Evolutionary conservation across 1,140 invertebrate genomes (phyloP), one percentile per base, ranked within the genome.

Genomic region (Fopius arisanus): DNA sequence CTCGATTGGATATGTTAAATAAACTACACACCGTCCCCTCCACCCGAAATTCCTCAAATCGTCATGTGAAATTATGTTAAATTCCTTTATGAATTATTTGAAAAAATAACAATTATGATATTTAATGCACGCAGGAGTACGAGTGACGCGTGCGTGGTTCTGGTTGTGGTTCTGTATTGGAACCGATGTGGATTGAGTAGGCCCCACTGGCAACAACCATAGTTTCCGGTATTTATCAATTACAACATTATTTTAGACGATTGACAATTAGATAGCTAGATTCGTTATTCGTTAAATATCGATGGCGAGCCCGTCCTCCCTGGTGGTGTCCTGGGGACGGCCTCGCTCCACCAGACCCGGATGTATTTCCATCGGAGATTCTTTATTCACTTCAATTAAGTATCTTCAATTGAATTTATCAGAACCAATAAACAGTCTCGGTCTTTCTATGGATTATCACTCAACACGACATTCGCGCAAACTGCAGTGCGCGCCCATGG

Each of bases 201-300:
- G 43, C 43, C 43, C 43, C 19, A 5, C 43, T 16, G n/a, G 19
- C 43, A 51, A 51, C 14, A 51, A 51, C 43, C 43, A 51, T 51
- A 1, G 43, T 51, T 12, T 21, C n/a, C 43, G 37, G 37, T 5
- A 51, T 7, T 51, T 51, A 51, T 51, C 19, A 37, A 37, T 7
- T 37, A 37, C 33, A 37, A 37, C 33, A 37, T 37, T 37, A 12
- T 37, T 37, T 37, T 37, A 1, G 33, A 12, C 12, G 19, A 51
- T 51, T 51, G n/a, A 51, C n/a, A 40, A 40, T 6, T 6, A 40
- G 5, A 51, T 12, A 14, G 7, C 14, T 19, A 14, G 19, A 51
- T 37, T 37, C 12, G n/a, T 62, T 62, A 26, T 28, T 62, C 26
- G 54, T 62, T 62, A 62, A 62, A 62, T 62, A 62, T 62, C 54